These are phyloP conservation scores for Hyposoter didymator DNA, from an alignment of 2,888 invertebrate genomes.

Conservation along the genomic window DNA sequence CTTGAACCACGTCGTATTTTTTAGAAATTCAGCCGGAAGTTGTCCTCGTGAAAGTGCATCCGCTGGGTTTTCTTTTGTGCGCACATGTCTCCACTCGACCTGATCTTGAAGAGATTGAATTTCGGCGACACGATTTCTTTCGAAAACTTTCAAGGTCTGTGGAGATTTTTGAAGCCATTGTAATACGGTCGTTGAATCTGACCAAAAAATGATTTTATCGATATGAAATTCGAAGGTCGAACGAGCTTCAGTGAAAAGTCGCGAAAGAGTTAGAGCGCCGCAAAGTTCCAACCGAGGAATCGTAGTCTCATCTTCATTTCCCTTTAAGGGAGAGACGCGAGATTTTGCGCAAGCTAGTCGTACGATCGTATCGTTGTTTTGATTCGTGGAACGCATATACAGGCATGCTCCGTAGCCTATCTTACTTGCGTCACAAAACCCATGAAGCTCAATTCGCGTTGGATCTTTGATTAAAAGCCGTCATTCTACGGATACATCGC, in stretches of 20 bases:
- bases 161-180: conserved; percentile 64
- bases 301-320: neutral
- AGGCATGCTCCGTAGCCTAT: conserved; percentile 65
- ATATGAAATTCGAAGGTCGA: conserved; percentile 25
- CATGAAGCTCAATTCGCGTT: conserved; percentile 58
- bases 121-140: conserved; percentile 64
- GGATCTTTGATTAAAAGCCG: conserved; percentile 18
- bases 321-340: conserved; percentile 56
- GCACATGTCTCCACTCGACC: conserved; percentile 64
- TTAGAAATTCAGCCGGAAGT: conserved; percentile 50
- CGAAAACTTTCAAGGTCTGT: conserved; percentile 64
- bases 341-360: conserved; percentile 58
- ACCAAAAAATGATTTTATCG: conserved; percentile 49
- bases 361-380: conserved; percentile 16
- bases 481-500: conserved; percentile 41
- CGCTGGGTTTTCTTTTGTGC: conserved; percentile 67
- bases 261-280: conserved; percentile 46
- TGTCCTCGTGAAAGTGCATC: conserved; percentile 66
- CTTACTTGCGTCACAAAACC: conserved; percentile 66
- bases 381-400: conserved; percentile 61
- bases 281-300: conserved; percentile 67
- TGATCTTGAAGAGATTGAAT: conserved; percentile 65
- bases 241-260: conserved; percentile 31
- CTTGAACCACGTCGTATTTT: conserved; percentile 20
- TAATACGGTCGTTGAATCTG: conserved; percentile 65